Percentiles rank a stretch among this genome's conserved stretches.
These are phyloP conservation scores for Dioctria linearis DNA, from an alignment of 2,888 invertebrate genomes.

Conservation along the genomic window DNA sequence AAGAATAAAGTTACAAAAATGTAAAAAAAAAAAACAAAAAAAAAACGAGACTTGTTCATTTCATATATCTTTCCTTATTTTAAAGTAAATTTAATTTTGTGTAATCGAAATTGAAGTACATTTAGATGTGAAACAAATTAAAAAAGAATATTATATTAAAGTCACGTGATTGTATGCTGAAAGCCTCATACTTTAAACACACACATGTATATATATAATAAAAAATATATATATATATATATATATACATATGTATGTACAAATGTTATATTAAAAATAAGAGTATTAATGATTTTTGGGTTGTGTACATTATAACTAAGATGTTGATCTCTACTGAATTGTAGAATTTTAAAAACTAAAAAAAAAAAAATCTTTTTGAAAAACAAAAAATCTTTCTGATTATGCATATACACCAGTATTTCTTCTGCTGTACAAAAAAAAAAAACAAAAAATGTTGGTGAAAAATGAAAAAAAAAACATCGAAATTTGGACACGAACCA, in stretches of 20 bases:
- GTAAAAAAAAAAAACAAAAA: neutral
- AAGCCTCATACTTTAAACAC: neutral
- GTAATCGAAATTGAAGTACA: too few species aligned
- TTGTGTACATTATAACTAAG: constrained; percentile 36
- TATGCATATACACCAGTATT: too few species aligned
- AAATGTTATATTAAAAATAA: neutral
- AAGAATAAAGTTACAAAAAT: neutral
- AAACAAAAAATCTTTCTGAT: neutral
- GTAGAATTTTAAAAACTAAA: constrained; percentile 21
- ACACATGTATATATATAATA: neutral
- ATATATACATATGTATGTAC: neutral
- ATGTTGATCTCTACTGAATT: constrained; percentile 34
- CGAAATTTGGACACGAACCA: too few species aligned
- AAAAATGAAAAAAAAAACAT: too few species aligned
- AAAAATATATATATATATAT: neutral
- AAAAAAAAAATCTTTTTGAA: constrained; percentile 10
- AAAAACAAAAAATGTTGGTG: too few species aligned
- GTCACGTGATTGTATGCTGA: neutral
- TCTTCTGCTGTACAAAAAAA: too few species aligned
- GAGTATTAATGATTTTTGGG: constrained; percentile 30
- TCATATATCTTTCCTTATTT: neutral
- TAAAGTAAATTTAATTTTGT: neutral
- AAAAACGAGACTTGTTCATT: constrained; percentile 10
- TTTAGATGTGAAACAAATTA: too few species aligned
- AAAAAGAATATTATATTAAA: neutral